A percentile compares a stretch with the other conserved stretches of the same genome.
Conservation (phyloP, 2,888 invertebrate genomes). For the Endotricha flammealis region DNA sequence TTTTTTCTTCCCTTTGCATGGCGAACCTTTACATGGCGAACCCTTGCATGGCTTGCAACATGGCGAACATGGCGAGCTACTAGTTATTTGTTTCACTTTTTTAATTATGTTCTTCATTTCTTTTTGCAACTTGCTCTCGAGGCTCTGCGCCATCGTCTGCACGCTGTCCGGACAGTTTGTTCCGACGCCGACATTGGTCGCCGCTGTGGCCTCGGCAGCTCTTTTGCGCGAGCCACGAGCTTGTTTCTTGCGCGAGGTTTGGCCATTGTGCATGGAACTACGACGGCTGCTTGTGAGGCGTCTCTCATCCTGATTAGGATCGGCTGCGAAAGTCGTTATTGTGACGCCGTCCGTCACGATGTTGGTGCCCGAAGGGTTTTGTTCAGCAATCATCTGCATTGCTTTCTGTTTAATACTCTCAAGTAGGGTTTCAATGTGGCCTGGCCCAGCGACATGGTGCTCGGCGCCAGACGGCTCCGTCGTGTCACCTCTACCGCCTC, state of each 20-base stretch:
- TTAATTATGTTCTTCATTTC: conserved; percentile 37
- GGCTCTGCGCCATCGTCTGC: conserved; percentile 29
- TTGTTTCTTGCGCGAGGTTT: too few species aligned
- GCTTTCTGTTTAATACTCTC: conserved; percentile 45
- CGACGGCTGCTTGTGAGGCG: too few species aligned
- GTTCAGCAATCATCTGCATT: conserved; percentile 31
- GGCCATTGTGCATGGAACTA: too few species aligned
- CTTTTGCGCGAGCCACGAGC: conserved; percentile 4
- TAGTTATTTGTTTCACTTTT: conserved; percentile 41
- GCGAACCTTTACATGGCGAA: conserved; percentile 15
- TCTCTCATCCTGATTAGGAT: conserved; percentile 17
- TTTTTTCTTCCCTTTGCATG: conserved; percentile 27
- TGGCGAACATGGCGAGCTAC: not conserved
- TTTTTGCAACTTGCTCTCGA: conserved; percentile 36
- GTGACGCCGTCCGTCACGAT: conserved; percentile 38
- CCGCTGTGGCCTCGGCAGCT: conserved; percentile 11
- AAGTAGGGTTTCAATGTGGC: conserved; percentile 44
- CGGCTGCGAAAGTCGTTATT: conserved; percentile 33
- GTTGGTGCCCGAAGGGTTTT: conserved; percentile 31
- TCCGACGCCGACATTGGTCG: conserved; percentile 24
- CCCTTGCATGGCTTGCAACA: not conserved
- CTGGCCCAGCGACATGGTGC: conserved; percentile 27
- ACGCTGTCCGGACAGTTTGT: conserved; percentile 33
- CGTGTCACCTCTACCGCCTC: not conserved
- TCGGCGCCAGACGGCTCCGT: not conserved